Evolutionary conservation across 2,888 invertebrate genomes (phyloP).

Genomic region (Macrophya annulata): DNA sequence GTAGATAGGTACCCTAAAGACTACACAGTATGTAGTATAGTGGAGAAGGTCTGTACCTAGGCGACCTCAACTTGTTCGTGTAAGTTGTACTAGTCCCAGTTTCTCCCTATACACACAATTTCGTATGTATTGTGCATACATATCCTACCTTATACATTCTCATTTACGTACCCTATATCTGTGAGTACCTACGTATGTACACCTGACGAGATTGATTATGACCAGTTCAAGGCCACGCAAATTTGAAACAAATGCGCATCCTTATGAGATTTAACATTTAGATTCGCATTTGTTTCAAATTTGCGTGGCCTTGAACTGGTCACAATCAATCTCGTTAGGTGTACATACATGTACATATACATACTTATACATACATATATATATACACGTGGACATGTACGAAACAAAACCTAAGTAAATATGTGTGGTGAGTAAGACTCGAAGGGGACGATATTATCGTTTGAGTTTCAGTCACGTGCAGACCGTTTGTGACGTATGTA

Average conservation of each 20-base stretch:
- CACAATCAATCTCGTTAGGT: too few relatives aligned
- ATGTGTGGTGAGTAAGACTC: not conserved
- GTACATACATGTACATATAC: not conserved
- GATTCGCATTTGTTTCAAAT: too few relatives aligned
- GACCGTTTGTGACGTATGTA: constrained; percentile 1
- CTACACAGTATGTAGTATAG: not conserved
- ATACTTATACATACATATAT: not conserved
- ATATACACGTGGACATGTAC: too few relatives aligned
- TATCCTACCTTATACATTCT: not conserved
- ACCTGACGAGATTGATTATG: too few relatives aligned
- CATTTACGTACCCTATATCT: too few relatives aligned
- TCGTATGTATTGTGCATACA: not conserved
- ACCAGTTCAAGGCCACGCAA: too few relatives aligned
- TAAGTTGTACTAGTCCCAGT: not conserved
- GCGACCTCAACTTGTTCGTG: not conserved
- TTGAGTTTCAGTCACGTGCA: constrained; percentile 22
- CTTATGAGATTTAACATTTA: too few relatives aligned
- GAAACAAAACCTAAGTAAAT: not conserved
- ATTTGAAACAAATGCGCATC: too few relatives aligned
- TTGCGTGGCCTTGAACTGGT: too few relatives aligned
- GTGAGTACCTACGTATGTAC: too few relatives aligned
- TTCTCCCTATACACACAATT: not conserved
- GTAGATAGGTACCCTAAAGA: not conserved
- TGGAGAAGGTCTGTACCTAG: constrained; percentile 1
- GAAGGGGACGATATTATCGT: constrained; percentile 4